These are phyloP conservation scores for Myrmophylax atrothorax DNA, from an alignment of 2,113 vertebrate genomes.

Conservation along the genomic window DNA sequence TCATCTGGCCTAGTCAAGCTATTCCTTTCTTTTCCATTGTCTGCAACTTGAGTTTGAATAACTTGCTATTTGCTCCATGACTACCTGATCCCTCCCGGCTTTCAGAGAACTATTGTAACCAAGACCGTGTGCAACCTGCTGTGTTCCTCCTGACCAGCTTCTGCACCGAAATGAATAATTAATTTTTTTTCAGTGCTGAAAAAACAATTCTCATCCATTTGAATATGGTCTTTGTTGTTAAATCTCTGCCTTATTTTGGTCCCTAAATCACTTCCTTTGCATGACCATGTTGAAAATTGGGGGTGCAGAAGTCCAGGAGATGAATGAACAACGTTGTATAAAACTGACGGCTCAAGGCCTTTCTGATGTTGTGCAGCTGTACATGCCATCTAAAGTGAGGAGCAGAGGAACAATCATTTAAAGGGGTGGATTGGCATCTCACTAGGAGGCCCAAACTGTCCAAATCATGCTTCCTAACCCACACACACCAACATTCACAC, in stretches of 20 bases:
- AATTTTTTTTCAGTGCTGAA: not conserved
- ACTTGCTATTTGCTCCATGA: not conserved
- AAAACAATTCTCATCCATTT: not conserved
- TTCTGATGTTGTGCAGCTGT: not conserved
- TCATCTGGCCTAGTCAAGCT: not conserved
- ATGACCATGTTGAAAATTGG: fast-evolving
- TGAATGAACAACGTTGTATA: not conserved
- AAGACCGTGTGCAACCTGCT: not conserved
- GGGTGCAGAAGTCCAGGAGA: not conserved
- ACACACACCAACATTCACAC: not conserved
- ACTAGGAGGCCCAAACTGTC: not conserved
- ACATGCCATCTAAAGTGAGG: not conserved
- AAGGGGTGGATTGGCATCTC: not conserved
- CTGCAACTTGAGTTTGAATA: not conserved
- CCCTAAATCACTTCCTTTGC: not conserved
- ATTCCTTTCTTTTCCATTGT: not conserved
- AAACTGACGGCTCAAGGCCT: not conserved
- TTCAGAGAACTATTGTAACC: not conserved
- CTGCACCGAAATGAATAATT: not conserved
- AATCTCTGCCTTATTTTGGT: not conserved
- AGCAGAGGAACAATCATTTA: not conserved
- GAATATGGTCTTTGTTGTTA: not conserved
- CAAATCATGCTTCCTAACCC: not conserved
- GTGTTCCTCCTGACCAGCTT: not conserved
- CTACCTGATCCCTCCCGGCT: not conserved